Base-by-base conservation (phyloP, 1,140 invertebrate genomes). In the Procambarus virginalis region DNA sequence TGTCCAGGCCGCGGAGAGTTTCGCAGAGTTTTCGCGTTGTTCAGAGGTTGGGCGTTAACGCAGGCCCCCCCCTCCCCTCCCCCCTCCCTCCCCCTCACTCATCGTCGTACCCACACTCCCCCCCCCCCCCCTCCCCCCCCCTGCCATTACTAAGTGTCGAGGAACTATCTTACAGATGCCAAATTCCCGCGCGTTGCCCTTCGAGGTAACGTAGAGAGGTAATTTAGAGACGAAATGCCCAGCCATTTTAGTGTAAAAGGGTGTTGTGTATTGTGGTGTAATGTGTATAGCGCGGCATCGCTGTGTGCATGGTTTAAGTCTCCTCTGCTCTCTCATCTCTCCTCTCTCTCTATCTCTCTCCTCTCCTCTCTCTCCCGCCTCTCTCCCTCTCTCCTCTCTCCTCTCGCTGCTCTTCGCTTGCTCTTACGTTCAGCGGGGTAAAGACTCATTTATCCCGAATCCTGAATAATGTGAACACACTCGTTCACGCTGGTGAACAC, bases 221-320 rank as follows among this genome's bases (percentile, higher is more conserved):
- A 64, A 76, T 51, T 46, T 79, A 60, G 81, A 89, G 46, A 12
- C 60, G 87, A 89, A 84, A 84, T 49, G 46, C 58, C 46, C 20
- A 79, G 58, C 80, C 68, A 77, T 82, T 70, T 49, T 73, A 68
- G 84, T 60, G 60, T 68, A 84, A 49, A 46, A 51, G 76, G 34
- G 86, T 83, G 46, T 46, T 48, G 58, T 77, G 80, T 89, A 79
- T 84, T 89, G n/a, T 89, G 87, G 87, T 89, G 87, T 89, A 77
- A 78, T 78, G 87, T 84, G 80, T 89, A 89, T 89, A 89, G 73
- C 87, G n/a, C 79, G 22, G 60, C 55, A 34, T 34, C 76, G 58
- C 76, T 85, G 76, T 51, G 34, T 34, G 34, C 86, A 55, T 17
- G 80, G 87, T 81, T 84, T 89, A 78, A 78, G 87, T 81, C 83